Base-by-base conservation (phyloP, 2,888 invertebrate species). In the Aethes cnicana region DNA sequence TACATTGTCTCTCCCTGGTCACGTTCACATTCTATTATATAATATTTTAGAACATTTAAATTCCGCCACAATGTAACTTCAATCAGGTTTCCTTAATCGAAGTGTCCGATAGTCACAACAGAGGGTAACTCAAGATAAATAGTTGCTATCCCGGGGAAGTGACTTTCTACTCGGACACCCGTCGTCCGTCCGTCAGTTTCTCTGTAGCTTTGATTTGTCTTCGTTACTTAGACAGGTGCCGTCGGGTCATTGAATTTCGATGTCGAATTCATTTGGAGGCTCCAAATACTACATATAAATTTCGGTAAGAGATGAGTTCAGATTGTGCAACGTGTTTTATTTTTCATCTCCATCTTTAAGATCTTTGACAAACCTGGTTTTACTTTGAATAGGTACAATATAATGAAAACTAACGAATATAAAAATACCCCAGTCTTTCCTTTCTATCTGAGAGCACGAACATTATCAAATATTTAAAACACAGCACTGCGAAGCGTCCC, bases 201-300 rank as follows among this genome's bases (percentile, higher is more conserved):
- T 77, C 64, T 56, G 64, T 62, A 62, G 68, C 75, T 74, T 84
- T 85, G 84, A 88, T 87, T 87, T 87, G 87, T 87, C 87, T 87
- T 87, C 87, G 86, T 88, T 86, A 84, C 76, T 62, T 62, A 63
- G 83, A 82, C 84, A 71, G 70, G 68, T 72, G 68, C 61, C 61
- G 54, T 68, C 60, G 63, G 75, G 70, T 73, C 63, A 68, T 61
- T 61, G 76, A 77, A 81, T 81, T 73, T 63, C 71, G 68, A 77
- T 69, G 64, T 59, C 56, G 47, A 59, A 70, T 68, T 72, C 60
- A 69, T 72, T 75, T 72, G 62, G 60, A 65, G 63, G 69, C 55
- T 60, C 57, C 59, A 58, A 62, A 61, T 58, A 61, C 59, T 52
- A n/a, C n/a, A n/a, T n/a, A n/a, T n/a, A n/a, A n/a, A n/a, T n/a